Evolutionary conservation across 2,888 invertebrate genomes (phyloP).

Genomic region (Anagyrus pseudococci): DNA sequence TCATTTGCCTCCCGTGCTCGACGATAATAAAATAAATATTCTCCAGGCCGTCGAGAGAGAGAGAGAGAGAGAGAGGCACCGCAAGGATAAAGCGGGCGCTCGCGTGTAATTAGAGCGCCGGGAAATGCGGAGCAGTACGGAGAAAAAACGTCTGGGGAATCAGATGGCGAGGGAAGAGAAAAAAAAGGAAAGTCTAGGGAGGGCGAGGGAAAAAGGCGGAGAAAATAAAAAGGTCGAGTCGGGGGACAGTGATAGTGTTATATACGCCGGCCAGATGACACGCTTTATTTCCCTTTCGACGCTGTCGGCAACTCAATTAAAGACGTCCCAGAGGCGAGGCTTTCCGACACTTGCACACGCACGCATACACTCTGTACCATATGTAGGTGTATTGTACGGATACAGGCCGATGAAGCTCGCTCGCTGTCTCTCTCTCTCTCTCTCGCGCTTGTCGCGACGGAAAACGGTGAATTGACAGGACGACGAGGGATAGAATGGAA

Average conservation of each 20-base stretch:
- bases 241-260: conserved; percentile 21
- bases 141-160: conserved; percentile 12
- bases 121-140: neutral
- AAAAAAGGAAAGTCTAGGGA: too few relatives aligned
- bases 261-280: conserved; percentile 42
- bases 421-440: neutral
- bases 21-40: too few relatives aligned
- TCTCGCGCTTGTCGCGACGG: conserved; percentile 1
- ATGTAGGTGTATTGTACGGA: too few relatives aligned
- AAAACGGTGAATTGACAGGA: conserved; percentile 33
- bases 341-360: conserved; percentile 34
- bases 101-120: neutral
- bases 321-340: conserved; percentile 57
- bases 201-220: conserved; percentile 29
- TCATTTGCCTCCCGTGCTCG: too few relatives aligned
- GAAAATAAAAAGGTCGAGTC: conserved; percentile 33
- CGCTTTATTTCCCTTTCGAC: conserved; percentile 53
- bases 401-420: too few relatives aligned
- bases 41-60: too few relatives aligned
- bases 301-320: conserved; percentile 61
- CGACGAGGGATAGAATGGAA: conserved; percentile 13
- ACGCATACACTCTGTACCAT: neutral
- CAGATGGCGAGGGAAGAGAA: neutral
- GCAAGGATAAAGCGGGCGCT: neutral
- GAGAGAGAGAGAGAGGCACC: too few relatives aligned